These are phyloP conservation scores for Ichneumoninae sp. DNA, from an alignment of 2,888 invertebrate genomes.

Conservation along the genomic window DNA sequence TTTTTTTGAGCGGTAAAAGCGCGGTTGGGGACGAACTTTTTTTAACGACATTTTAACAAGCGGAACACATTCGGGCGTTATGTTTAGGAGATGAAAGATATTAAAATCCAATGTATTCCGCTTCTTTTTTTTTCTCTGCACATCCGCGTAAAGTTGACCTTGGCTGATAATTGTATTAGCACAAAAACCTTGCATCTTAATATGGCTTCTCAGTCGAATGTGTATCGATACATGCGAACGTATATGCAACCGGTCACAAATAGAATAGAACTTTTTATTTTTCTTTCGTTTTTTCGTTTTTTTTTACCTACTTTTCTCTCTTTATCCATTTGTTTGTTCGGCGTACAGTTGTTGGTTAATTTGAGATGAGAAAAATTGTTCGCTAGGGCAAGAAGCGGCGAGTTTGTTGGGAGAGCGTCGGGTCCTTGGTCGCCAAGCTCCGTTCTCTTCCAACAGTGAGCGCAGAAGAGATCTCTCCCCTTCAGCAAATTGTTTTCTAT, in stretches of 20 bases:
- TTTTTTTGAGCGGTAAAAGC: neutral
- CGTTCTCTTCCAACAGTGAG: conserved; percentile 91
- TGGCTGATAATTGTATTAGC: conserved; percentile 76
- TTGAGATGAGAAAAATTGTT: conserved; percentile 88
- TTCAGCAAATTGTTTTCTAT: conserved; percentile 89
- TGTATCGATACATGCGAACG: conserved; percentile 5
- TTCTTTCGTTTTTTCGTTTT: neutral
- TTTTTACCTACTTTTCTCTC: conserved; percentile 82
- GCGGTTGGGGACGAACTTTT: neutral
- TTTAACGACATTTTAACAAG: neutral
- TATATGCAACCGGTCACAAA: neutral
- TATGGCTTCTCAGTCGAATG: conserved; percentile 74
- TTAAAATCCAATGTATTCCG: conserved; percentile 10
- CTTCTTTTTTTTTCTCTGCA: conserved; percentile 22
- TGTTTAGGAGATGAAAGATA: neutral
- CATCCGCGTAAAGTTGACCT: conserved; percentile 62
- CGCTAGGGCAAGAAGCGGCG: conserved; percentile 88
- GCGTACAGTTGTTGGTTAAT: conserved; percentile 84
- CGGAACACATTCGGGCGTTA: neutral
- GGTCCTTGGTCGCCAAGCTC: conserved; percentile 89
- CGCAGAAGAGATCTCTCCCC: conserved; percentile 89
- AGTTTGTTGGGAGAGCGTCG: conserved; percentile 89
- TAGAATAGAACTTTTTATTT: no score
- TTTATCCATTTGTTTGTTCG: conserved; percentile 84
- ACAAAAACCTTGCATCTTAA: conserved; percentile 68